phyloP scores from a whole-genome alignment of 2,888 invertebrate species.

The Amblyjoppa proteus region DNA sequence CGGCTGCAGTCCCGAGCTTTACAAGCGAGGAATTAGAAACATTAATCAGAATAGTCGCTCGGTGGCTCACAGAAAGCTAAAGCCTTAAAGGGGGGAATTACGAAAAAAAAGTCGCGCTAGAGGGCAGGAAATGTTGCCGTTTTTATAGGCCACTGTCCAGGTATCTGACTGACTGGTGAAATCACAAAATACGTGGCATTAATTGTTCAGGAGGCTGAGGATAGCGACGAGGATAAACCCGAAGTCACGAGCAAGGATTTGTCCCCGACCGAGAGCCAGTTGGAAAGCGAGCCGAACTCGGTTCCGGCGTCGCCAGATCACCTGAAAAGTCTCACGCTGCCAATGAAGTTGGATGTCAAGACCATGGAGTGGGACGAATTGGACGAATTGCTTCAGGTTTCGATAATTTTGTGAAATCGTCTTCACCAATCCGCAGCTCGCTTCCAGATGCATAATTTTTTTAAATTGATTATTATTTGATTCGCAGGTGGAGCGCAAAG shows the following conservation, averaged over 20 bases:
- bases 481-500: conserved; percentile 87
- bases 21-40: too few species aligned
- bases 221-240: conserved; percentile 76
- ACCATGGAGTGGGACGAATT: conserved; percentile 90
- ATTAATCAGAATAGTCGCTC: too few species aligned
- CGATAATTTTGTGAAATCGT: neutral
- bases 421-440: neutral
- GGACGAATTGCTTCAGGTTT: conserved; percentile 88
- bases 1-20: too few species aligned
- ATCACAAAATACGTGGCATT: neutral
- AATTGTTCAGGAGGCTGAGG: conserved; percentile 75
- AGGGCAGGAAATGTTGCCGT: neutral
- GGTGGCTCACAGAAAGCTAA: too few species aligned
- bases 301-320: conserved; percentile 82
- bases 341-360: conserved; percentile 89
- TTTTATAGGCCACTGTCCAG: neutral
- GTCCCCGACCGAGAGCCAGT: conserved; percentile 74
- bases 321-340: conserved; percentile 87
- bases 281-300: conserved; percentile 79
- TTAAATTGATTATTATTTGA: neutral
- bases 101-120: too few species aligned
- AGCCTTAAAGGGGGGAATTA: too few species aligned
- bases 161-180: neutral
- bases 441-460: neutral
- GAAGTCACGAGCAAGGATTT: conserved; percentile 76